These are phyloP conservation scores for Cheilosia urbana DNA, from an alignment of 2,888 invertebrate genomes.

Conservation along the genomic window DNA sequence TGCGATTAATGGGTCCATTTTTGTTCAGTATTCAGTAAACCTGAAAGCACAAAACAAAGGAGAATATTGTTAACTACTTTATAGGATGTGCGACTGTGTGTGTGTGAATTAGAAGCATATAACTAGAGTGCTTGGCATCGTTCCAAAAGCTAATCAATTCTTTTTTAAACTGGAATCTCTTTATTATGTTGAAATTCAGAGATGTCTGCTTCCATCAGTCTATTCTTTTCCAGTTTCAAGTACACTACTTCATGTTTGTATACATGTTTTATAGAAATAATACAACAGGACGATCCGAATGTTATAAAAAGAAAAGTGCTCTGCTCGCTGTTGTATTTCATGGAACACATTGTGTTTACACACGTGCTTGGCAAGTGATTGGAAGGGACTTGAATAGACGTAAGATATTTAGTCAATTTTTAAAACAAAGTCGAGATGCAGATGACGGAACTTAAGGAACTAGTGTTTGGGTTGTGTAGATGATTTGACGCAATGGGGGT, in stretches of 20 bases:
- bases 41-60: constrained; percentile 30
- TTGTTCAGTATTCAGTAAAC: constrained; percentile 53
- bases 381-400: neutral
- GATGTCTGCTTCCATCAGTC: neutral
- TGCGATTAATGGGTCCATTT: constrained; percentile 72
- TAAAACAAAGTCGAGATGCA: too few species aligned
- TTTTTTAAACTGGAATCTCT: neutral
- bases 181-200: constrained; percentile 10
- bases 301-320: constrained; percentile 6
- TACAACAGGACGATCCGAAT: neutral
- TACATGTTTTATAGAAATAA: too few species aligned
- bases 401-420: too few species aligned
- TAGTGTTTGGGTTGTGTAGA: too few species aligned
- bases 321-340: neutral
- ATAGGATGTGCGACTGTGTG: neutral
- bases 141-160: constrained; percentile 27
- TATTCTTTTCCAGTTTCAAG: neutral
- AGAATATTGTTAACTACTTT: neutral
- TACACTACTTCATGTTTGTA: neutral
- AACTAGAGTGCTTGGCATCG: constrained; percentile 22
- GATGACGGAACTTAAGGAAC: too few species aligned
- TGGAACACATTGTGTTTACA: neutral
- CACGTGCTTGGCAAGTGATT: neutral
- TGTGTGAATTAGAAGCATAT: neutral
- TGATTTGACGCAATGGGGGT: too few species aligned